phyloP scores from a whole-genome alignment of 2,113 vertebrate species.

The Peromyscus maniculatus region DNA sequence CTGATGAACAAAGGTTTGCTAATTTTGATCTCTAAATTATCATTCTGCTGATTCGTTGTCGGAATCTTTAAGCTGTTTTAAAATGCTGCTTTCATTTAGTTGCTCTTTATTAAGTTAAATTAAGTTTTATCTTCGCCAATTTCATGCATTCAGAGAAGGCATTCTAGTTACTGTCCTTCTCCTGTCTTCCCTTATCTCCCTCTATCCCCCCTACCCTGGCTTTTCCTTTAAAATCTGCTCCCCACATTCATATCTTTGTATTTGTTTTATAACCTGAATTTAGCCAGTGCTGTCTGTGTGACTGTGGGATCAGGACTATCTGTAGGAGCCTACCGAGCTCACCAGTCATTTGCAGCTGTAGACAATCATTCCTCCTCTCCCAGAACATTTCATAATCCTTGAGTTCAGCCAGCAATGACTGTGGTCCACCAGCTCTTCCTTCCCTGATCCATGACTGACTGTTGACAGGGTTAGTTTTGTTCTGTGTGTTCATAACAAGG shows the following conservation, averaged over 20 bases:
- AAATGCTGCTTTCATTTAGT: background rate
- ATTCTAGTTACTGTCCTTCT: background rate
- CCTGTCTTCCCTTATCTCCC: background rate
- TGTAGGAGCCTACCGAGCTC: background rate
- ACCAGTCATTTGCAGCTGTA: background rate
- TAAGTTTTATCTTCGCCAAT: background rate
- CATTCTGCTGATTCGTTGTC: background rate
- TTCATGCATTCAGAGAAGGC: background rate
- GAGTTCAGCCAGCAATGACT: too few species aligned
- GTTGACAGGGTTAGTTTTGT: background rate
- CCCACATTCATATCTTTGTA: background rate
- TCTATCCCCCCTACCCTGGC: background rate
- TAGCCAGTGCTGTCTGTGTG: too few species aligned
- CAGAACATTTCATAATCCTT: background rate
- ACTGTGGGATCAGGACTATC: too few species aligned
- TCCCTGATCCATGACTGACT: background rate
- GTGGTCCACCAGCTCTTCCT: background rate
- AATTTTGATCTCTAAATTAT: slow-evolving; percentile 24
- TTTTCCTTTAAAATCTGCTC: background rate
- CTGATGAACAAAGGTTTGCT: slow-evolving; percentile 27
- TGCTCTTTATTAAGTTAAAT: background rate
- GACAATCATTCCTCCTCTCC: background rate
- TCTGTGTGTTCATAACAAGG: background rate
- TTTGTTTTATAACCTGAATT: background rate
- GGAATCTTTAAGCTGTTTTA: background rate